These are phyloP conservation scores for Platichthys flesus DNA, from an alignment of 2,113 vertebrate genomes.

Conservation along the genomic window DNA sequence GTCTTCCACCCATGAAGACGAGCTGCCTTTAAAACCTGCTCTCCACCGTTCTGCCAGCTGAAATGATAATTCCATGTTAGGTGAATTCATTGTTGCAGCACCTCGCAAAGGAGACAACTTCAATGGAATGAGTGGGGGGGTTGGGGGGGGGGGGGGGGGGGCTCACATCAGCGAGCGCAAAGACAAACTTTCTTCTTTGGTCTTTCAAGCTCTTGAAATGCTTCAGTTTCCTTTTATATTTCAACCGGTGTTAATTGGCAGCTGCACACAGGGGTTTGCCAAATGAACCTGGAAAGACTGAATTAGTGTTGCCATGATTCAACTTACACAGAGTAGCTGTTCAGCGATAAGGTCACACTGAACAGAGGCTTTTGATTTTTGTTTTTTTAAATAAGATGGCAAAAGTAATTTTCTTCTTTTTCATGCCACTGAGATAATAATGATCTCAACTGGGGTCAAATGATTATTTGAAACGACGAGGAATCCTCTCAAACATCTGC, in stretches of 20 bases:
- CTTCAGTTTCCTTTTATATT: conserved; percentile 37
- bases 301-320: conserved; percentile 24
- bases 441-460: not conserved
- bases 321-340: conserved; percentile 17
- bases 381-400: not conserved
- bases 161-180: conserved; percentile 33
- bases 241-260: conserved; percentile 65
- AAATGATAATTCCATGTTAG: conserved; percentile 34
- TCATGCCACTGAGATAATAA: not conserved
- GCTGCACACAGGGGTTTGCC: conserved; percentile 38
- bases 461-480: conserved; percentile 22
- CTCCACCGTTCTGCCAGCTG: conserved; percentile 15
- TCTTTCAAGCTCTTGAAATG: conserved; percentile 43
- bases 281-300: conserved; percentile 29
- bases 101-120: conserved; percentile 28
- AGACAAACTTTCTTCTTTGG: conserved; percentile 25
- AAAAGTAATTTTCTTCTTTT: too few relatives aligned
- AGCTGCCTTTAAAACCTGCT: conserved; percentile 29
- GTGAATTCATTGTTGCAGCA: conserved; percentile 6
- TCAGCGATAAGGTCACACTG: conserved; percentile 11
- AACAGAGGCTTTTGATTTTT: conserved; percentile 2
- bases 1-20: conserved; percentile 31
- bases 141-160: not conserved
- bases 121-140: conserved; percentile 1
- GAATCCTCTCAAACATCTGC: conserved; percentile 12